Conservation (phyloP, 2,113 vertebrate species). For the Mustelus asterias region DNA sequence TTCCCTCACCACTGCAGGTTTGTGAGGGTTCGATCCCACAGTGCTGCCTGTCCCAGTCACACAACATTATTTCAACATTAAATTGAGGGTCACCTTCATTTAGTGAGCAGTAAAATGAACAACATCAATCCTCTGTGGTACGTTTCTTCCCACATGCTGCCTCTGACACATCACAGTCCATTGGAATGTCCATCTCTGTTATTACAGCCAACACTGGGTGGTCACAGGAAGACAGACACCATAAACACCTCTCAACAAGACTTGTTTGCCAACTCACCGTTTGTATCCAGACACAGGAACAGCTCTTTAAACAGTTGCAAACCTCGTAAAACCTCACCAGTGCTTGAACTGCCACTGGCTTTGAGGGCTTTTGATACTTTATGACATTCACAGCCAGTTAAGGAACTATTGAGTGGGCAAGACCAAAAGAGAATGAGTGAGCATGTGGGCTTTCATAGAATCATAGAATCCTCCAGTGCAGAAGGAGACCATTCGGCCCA, state of each 20-base stretch:
- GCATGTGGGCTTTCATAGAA: too few relatives aligned
- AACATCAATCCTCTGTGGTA: neutral
- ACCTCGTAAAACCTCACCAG: neutral
- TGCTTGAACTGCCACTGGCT: neutral
- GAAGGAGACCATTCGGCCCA: too few relatives aligned
- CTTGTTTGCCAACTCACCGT: neutral
- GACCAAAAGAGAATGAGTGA: too few relatives aligned
- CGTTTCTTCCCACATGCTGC: neutral
- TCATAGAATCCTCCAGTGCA: too few relatives aligned
- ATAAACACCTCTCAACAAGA: neutral
- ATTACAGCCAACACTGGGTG: neutral
- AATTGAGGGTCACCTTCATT: neutral
- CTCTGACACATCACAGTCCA: neutral
- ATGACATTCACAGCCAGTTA: neutral
- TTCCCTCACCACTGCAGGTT: neutral
- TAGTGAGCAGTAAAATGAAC: neutral
- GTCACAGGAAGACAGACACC: neutral
- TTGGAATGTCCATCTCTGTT: neutral
- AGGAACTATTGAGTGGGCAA: neutral
- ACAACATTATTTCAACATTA: neutral
- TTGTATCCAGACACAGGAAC: neutral
- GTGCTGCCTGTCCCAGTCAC: too few relatives aligned
- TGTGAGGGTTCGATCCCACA: neutral
- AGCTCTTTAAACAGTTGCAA: neutral
- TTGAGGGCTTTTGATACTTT: neutral